Conservation (phyloP, 2,113 vertebrate species). For the Phaethon lepturus region DNA sequence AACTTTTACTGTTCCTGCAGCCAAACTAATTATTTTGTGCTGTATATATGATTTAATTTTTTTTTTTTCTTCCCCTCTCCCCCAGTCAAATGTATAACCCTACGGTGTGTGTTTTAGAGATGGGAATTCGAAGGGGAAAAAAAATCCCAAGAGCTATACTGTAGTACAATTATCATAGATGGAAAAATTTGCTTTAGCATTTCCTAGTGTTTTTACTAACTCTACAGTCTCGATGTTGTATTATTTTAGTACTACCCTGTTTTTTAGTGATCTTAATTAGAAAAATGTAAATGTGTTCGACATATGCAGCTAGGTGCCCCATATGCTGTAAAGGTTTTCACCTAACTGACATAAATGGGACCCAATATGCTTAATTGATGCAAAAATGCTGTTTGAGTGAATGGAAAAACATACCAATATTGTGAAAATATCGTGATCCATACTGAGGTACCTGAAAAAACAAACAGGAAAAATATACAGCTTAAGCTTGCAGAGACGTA, state of each 20-base stretch:
- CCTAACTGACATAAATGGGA: background rate
- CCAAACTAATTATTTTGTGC: background rate
- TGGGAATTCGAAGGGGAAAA: background rate
- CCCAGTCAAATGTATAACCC: background rate
- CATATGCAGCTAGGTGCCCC: too few relatives aligned
- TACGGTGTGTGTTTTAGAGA: background rate
- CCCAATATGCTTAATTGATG: background rate
- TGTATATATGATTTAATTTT: background rate
- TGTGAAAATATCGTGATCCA: background rate
- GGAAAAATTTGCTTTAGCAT: background rate
- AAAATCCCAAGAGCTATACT: background rate
- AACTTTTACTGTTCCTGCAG: background rate
- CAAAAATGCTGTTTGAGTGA: background rate
- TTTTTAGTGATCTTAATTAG: background rate
- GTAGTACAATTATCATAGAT: background rate
- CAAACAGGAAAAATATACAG: background rate
- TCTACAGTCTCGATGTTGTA: rapidly evolving
- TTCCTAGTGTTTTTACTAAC: background rate
- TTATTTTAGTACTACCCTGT: background rate
- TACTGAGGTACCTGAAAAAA: background rate
- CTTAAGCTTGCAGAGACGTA: background rate
- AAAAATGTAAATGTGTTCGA: background rate
- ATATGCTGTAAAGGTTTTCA: background rate
- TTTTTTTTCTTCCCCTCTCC: background rate
- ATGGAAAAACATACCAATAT: background rate